phyloP scores from a whole-genome alignment of 1,140 invertebrate genomes.

The Drosophila kurseongensis region DNA sequence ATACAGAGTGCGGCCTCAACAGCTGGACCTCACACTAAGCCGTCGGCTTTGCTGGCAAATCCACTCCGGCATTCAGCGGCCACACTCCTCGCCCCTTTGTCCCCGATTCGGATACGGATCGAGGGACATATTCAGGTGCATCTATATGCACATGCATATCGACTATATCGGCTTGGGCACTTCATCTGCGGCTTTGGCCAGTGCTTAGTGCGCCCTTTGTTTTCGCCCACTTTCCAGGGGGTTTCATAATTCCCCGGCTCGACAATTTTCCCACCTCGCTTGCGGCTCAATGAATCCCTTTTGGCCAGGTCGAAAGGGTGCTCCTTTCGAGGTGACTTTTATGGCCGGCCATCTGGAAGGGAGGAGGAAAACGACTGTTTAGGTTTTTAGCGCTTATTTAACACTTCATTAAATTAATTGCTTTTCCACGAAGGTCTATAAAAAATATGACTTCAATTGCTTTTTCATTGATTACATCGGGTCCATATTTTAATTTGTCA shows the following conservation, averaged over 20 bases:
- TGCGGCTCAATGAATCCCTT: constrained; percentile 7
- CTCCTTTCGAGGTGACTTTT: constrained; percentile 19
- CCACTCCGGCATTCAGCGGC: constrained; percentile 27
- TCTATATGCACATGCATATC: background rate
- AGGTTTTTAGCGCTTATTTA: constrained; percentile 1
- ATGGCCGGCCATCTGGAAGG: background rate
- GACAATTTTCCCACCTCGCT: constrained; percentile 15
- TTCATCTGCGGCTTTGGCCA: constrained; percentile 33
- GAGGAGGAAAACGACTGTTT: background rate
- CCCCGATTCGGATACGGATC: constrained; percentile 13
- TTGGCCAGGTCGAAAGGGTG: constrained; percentile 5
- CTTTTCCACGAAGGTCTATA: background rate
- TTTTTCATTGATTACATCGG: too few species aligned
- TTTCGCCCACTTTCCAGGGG: constrained; percentile 22
- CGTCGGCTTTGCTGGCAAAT: constrained; percentile 47
- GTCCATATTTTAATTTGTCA: too few species aligned
- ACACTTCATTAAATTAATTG: constrained; percentile 4
- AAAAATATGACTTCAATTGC: too few species aligned
- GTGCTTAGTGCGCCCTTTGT: constrained; percentile 34
- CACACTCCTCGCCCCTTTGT: constrained; percentile 15
- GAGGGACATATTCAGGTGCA: constrained; percentile 8
- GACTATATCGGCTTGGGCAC: background rate
- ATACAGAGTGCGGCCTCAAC: constrained; percentile 5
- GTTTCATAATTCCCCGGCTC: constrained; percentile 9
- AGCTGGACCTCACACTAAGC: constrained; percentile 49